phyloP scores from a whole-genome alignment of 2,113 vertebrate genomes.

The Scomber colias region DNA sequence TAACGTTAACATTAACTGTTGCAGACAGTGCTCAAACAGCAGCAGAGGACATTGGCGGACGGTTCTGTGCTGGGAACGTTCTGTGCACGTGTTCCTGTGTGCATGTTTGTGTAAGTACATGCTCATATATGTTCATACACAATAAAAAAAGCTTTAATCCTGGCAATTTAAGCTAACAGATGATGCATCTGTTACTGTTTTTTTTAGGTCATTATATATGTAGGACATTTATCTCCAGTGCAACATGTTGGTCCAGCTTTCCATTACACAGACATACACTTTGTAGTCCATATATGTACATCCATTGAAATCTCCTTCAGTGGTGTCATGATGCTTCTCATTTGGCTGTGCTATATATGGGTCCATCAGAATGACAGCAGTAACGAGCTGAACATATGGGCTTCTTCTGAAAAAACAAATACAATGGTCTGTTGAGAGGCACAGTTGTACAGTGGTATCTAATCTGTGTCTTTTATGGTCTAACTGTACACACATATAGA shows the following conservation, averaged over 20 bases:
- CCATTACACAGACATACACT: constrained; percentile 28
- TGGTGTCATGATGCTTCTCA: constrained; percentile 35
- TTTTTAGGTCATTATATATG: neutral
- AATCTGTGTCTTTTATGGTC: constrained; percentile 23
- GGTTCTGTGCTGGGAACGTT: neutral
- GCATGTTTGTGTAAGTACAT: neutral
- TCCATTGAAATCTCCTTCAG: neutral
- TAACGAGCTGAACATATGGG: constrained; percentile 47
- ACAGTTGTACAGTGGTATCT: neutral
- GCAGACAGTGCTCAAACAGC: neutral
- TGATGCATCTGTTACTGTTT: constrained; percentile 60
- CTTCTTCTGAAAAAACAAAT: constrained; percentile 31
- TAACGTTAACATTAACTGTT: neutral
- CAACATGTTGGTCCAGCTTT: constrained; percentile 8
- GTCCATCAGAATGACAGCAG: constrained; percentile 3
- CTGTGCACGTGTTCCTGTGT: neutral
- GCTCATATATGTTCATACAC: neutral
- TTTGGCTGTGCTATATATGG: constrained; percentile 4
- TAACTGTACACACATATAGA: constrained; percentile 10
- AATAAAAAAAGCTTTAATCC: constrained; percentile 32
- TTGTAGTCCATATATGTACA: constrained; percentile 33
- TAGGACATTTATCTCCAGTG: constrained; percentile 28
- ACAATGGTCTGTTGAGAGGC: constrained; percentile 45
- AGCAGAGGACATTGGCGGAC: neutral
- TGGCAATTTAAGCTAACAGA: constrained; percentile 22